Evolutionary conservation across 2,888 invertebrate species (phyloP).

Genomic region (Psylliodes chrysocephalus): DNA sequence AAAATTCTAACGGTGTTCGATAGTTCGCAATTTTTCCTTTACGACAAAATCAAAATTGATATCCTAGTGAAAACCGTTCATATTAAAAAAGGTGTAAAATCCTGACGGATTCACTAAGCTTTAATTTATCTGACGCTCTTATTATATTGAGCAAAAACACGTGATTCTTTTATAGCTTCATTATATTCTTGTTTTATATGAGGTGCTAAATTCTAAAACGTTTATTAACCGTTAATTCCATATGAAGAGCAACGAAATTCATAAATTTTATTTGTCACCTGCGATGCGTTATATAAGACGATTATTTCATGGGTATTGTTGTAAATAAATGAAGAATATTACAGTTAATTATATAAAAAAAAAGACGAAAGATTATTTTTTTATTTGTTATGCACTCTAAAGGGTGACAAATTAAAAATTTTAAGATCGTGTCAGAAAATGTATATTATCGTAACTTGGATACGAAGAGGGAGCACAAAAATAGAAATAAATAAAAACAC

Average conservation of each 20-base stretch:
- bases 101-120: constrained; percentile 12
- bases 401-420: too few relatives aligned
- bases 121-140: constrained; percentile 17
- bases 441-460: too few relatives aligned
- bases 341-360: too few relatives aligned
- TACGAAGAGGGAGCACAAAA: too few relatives aligned
- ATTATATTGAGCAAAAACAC: constrained; percentile 19
- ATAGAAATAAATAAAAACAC: too few relatives aligned
- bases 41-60: constrained; percentile 18
- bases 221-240: constrained; percentile 25
- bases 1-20: not conserved
- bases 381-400: too few relatives aligned
- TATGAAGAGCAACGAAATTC: constrained; percentile 8
- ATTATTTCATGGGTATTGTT: too few relatives aligned
- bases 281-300: not conserved
- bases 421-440: too few relatives aligned
- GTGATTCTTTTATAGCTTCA: constrained; percentile 26
- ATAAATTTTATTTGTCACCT: constrained; percentile 15
- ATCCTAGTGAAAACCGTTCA: not conserved
- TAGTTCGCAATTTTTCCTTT: not conserved
- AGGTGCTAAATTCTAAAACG: constrained; percentile 18
- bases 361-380: too few relatives aligned
- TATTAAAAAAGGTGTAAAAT: constrained; percentile 20
- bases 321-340: too few relatives aligned
- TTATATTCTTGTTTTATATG: constrained; percentile 20